Percentiles rank a stretch among this genome's conserved stretches.
Conservation (phyloP, 2,797 vertebrate species). For the Luscinia luscinia region DNA sequence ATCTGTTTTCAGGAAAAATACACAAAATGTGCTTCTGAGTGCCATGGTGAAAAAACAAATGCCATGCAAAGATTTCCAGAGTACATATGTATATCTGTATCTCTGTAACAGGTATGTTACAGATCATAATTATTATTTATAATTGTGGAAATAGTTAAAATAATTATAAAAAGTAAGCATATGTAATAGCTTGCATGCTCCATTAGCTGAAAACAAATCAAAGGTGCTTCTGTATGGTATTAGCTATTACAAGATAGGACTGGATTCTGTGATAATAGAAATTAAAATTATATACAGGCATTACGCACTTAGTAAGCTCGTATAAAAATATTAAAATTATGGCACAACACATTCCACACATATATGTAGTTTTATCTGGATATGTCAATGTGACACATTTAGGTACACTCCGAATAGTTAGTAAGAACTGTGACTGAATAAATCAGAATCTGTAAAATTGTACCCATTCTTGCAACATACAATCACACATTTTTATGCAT, state of each 20-base stretch:
- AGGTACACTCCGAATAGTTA: neutral
- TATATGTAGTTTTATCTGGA: neutral
- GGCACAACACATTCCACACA: neutral
- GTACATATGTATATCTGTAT: neutral
- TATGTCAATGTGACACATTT: neutral
- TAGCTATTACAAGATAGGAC: neutral
- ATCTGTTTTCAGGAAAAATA: neutral
- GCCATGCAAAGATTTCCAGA: neutral
- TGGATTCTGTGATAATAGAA: neutral
- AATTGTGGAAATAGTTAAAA: neutral
- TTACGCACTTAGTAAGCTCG: neutral
- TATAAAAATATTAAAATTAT: neutral
- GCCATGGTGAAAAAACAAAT: neutral
- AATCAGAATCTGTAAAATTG: neutral
- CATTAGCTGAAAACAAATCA: neutral
- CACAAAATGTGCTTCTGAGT: neutral
- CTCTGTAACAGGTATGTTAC: neutral
- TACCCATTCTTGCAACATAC: neutral
- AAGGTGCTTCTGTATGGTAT: neutral
- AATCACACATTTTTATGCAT: neutral
- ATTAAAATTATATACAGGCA: neutral
- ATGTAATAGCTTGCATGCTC: neutral
- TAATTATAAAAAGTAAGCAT: neutral
- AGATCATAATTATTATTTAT: neutral
- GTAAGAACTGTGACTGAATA: slow-evolving; percentile 28